phyloP scores from a whole-genome alignment of 2,888 invertebrate genomes.

The Eledona agricola region DNA sequence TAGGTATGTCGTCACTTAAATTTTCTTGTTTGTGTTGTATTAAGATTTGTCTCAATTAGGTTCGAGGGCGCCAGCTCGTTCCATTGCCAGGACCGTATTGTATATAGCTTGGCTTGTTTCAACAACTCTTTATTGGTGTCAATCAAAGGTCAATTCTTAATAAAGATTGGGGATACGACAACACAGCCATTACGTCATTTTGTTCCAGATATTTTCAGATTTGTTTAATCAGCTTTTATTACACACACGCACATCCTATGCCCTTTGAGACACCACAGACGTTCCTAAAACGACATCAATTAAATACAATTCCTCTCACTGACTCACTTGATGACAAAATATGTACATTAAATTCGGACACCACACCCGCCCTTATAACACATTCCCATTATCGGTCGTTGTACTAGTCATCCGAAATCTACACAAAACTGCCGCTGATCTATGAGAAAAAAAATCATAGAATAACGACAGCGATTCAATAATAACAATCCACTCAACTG shows the following conservation, averaged over 20 bases:
- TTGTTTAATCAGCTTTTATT: conserved; percentile 47
- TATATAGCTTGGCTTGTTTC: conserved; percentile 51
- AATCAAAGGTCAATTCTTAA: conserved; percentile 62
- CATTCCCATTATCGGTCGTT: too few relatives aligned
- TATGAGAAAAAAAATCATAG: too few relatives aligned
- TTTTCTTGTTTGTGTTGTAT: conserved; percentile 34
- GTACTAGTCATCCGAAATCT: too few relatives aligned
- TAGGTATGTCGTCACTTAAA: conserved; percentile 34
- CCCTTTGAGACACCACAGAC: conserved; percentile 9
- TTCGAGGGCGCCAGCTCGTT: conserved; percentile 36
- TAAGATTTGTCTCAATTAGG: conserved; percentile 37
- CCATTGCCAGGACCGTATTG: conserved; percentile 48
- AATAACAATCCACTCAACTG: too few relatives aligned
- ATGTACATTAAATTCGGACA: too few relatives aligned
- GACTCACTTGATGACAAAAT: too few relatives aligned
- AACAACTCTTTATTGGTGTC: conserved; percentile 58
- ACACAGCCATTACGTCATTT: conserved; percentile 55
- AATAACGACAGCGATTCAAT: too few relatives aligned
- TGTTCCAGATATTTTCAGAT: conserved; percentile 55
- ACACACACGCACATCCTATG: conserved; percentile 29
- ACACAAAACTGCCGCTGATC: too few relatives aligned
- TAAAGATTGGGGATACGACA: conserved; percentile 58
- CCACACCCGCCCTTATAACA: too few relatives aligned
- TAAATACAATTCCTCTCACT: too few relatives aligned
- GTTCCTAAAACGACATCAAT: conserved; percentile 12